A percentile compares a stretch with the other conserved stretches of the same genome.
Conservation (phyloP, 2,113 vertebrate species). For the Thamnophis sirtalis region DNA sequence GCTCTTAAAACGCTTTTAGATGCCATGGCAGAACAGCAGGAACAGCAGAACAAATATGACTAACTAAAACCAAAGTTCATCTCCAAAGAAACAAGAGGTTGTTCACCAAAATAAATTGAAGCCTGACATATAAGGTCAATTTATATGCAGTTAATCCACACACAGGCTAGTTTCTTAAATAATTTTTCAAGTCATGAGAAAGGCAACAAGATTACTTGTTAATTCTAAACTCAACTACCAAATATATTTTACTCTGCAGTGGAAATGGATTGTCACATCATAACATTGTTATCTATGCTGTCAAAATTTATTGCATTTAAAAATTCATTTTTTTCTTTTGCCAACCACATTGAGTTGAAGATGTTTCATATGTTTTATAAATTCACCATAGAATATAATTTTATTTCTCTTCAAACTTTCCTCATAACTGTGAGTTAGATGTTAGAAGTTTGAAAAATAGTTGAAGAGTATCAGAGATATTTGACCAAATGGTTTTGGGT, state of each 20-base stretch:
- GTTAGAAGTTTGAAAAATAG: neutral
- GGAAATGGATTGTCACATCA: neutral
- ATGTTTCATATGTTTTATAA: constrained; percentile 41
- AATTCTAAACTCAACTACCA: constrained; percentile 28
- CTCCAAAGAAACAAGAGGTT: constrained; percentile 62
- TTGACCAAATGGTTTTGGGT: neutral
- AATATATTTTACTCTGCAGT: neutral
- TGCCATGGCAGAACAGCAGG: constrained; percentile 83
- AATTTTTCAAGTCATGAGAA: constrained; percentile 18
- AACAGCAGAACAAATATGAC: constrained; percentile 70
- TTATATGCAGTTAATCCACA: neutral
- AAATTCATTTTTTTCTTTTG: constrained; percentile 40
- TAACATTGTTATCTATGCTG: constrained; percentile 14
- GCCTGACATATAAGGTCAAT: constrained; percentile 28
- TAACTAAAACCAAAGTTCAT: constrained; percentile 69
- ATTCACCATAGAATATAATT: constrained; percentile 7
- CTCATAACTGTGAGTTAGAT: neutral
- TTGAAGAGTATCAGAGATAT: neutral
- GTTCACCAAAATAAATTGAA: constrained; percentile 55
- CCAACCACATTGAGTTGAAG: constrained; percentile 26
- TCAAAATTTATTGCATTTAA: constrained; percentile 44
- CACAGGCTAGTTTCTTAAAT: constrained; percentile 16
- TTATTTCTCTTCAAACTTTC: constrained; percentile 6
- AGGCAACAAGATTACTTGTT: constrained; percentile 24
- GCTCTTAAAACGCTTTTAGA: constrained; percentile 98